These are phyloP conservation scores for Pluvialis apricaria DNA, from an alignment of 2,113 vertebrate genomes.

Conservation along the genomic window DNA sequence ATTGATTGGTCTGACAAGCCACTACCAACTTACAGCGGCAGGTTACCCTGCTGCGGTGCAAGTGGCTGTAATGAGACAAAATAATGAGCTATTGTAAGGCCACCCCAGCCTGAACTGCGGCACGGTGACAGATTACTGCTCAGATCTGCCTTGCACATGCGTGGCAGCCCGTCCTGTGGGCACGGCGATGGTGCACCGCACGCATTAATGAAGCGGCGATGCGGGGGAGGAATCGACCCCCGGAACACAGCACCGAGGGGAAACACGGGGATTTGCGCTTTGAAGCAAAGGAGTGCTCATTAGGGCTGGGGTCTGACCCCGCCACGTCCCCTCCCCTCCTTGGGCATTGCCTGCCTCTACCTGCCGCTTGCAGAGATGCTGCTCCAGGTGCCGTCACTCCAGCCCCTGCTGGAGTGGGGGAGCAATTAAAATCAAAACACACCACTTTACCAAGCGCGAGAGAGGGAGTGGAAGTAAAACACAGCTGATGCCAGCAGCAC, in stretches of 20 bases:
- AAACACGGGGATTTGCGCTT: rapidly evolving
- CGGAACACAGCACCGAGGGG: background rate
- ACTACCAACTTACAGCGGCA: rapidly evolving
- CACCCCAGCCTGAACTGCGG: background rate
- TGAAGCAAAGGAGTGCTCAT: background rate
- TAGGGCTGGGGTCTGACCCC: rapidly evolving
- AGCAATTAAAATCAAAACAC: rapidly evolving
- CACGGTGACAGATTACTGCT: background rate
- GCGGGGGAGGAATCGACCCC: background rate
- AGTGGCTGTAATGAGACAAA: background rate
- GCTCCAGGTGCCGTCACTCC: background rate
- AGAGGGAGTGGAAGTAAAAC: background rate
- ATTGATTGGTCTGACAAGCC: background rate
- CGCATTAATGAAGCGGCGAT: rapidly evolving
- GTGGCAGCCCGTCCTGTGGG: background rate
- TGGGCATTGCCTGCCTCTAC: rapidly evolving
- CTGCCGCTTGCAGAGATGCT: background rate
- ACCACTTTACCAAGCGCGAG: rapidly evolving
- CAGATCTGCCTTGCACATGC: background rate
- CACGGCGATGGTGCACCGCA: rapidly evolving
- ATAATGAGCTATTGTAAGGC: background rate
- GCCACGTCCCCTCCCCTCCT: background rate
- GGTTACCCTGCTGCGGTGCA: background rate
- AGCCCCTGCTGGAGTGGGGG: too few relatives aligned
- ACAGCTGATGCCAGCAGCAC: background rate